These are phyloP conservation scores for Eristalis pertinax DNA, from an alignment of 2,888 invertebrate species.

Conservation along the genomic window DNA sequence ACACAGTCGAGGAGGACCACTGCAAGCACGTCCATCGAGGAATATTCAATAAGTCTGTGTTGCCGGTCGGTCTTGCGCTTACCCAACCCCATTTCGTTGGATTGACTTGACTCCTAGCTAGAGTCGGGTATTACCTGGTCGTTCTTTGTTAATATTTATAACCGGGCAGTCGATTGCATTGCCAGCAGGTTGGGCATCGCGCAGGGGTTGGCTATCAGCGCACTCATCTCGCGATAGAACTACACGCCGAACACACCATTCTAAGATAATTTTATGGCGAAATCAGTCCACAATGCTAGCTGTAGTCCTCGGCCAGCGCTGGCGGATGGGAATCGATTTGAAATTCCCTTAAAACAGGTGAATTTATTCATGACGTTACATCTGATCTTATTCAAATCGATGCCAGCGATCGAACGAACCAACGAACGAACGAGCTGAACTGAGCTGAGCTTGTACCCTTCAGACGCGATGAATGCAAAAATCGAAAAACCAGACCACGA, in stretches of 20 bases:
- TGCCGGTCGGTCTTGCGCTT: background rate
- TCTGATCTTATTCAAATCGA: conserved; percentile 53
- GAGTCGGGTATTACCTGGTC: conserved; percentile 18
- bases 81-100: conserved; percentile 1
- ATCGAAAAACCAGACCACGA: conserved; percentile 27
- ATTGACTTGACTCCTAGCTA: conserved; percentile 34
- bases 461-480: conserved; percentile 3
- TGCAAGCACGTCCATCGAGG: conserved; percentile 49
- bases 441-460: background rate
- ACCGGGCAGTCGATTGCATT: conserved; percentile 8
- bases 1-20: conserved; percentile 17
- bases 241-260: conserved; percentile 29
- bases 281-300: background rate
- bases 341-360: conserved; percentile 68
- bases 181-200: conserved; percentile 9
- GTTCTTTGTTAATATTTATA: conserved; percentile 61
- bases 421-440: no score
- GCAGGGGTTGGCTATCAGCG: conserved; percentile 7
- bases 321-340: conserved; percentile 4
- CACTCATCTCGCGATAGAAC: conserved; percentile 36
- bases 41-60: conserved; percentile 64
- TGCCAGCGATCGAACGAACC: background rate
- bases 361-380: conserved; percentile 64
- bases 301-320: background rate
- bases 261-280: conserved; percentile 48